Base-by-base conservation (phyloP, 92 coral and sea anemone species). In the Epizoanthus scotinus region DNA sequence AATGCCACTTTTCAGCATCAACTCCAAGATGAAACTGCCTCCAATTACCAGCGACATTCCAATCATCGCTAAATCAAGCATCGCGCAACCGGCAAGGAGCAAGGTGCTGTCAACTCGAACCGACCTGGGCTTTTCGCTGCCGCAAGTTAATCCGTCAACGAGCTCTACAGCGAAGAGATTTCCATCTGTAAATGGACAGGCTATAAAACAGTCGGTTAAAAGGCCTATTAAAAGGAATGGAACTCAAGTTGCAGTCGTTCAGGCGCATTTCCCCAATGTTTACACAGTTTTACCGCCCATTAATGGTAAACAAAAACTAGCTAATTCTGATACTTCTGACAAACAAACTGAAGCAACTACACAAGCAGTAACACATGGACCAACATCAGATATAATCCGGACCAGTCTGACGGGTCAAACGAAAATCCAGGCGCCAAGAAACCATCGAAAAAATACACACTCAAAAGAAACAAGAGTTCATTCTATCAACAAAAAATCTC, bases 221-320 rank as follows among this genome's bases (percentile, higher is more conserved):
- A 58, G 21, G 18, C 52, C 47, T 2, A 42, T 38, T n/a, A 5
- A 79, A 15, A 69, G 18, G 0, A 67, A n/a, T 15, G 21, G 21
- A 21, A 62, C 27, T 19, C 84, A 79, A 12, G 66, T 85, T 6
- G 89, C 78, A 27, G 67, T 50, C 34, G 6, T 28, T 20, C 73
- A 89, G 12, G 26, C 84, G 44, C 54, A 79, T 17, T 84, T 89
- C 28, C 92, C 92, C 1, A 87, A 86, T 36, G 91, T 82, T 15
- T 91, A 91, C 77, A 84, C 84, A 6, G 92, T 91, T 1, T 60
- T 91, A 52, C 95, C 95, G 2, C 95, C 95, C 21, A 91, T 91
- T 61, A 91, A 91, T 28, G 40, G 31, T 60, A 75, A 75, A 60
- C 56, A 42, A 36, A 75, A 38, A 59, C 18, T 34, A 14, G 44